Evolutionary conservation across 2,797 vertebrate genomes (phyloP).

Genomic region (Cossypha polioptera): DNA sequence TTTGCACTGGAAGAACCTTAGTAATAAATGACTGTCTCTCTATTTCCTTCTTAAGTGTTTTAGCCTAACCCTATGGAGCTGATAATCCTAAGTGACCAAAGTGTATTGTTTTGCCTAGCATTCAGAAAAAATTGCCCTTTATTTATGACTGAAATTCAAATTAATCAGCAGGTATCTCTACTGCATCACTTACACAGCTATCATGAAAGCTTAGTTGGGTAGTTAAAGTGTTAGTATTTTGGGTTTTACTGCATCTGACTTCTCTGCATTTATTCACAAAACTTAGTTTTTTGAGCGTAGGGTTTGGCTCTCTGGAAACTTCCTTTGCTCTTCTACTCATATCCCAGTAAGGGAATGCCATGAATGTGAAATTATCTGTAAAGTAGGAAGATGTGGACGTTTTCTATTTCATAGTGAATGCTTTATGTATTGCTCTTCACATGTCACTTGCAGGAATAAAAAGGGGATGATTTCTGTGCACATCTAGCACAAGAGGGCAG

Average conservation of each 20-base stretch:
- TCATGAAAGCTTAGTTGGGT: not conserved
- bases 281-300: not conserved
- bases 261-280: not conserved
- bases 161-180: not conserved
- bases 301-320: not conserved
- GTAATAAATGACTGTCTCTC: not conserved
- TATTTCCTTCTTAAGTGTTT: not conserved
- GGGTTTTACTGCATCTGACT: not conserved
- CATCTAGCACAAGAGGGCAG: constrained; percentile 77
- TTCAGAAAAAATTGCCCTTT: not conserved
- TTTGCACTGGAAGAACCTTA: not conserved
- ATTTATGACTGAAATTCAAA: not conserved
- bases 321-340: not conserved
- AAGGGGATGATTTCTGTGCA: not conserved
- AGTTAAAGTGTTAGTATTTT: not conserved
- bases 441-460: not conserved
- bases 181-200: not conserved
- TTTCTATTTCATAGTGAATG: not conserved
- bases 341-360: not conserved
- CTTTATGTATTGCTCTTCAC: not conserved
- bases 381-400: not conserved
- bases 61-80: not conserved
- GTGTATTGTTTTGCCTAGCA: not conserved
- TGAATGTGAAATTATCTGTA: not conserved
- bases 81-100: not conserved